Evolutionary conservation across 2,888 invertebrate species (phyloP), one percentile per base, ranked within the genome.

Genomic region (Lithophane semibrunnea): DNA sequence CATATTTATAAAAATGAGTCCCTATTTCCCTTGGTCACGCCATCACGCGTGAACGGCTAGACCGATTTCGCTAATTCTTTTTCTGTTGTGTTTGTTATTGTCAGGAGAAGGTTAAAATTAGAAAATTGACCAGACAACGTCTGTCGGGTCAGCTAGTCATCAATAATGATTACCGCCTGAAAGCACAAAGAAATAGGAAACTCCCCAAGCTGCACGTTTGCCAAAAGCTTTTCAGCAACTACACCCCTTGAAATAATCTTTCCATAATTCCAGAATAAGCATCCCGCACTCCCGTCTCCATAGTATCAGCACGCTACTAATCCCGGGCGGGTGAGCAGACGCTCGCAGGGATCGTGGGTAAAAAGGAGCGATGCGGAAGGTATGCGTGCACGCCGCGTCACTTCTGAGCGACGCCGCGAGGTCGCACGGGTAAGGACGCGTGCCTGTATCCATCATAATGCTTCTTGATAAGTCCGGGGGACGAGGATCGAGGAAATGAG

Each of bases 331-430:
- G 83, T 83, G 81, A 85, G 83, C 85, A 83, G 78, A 61, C 69
- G 61, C 79, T 73, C 58, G 72, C 69, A 70, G 83, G 60, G 79
- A 82, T 79, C 84, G 88, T 79, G 76, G 78, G 73, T 67, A 87
- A 88, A 88, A 88, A 88, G 72, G 47, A 67, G 64, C 77, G 52
- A 81, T 84, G 84, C 83, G 83, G 84, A 84, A 82, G 76, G 77
- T n/a, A 79, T 77, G 80, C 80, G 74, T 37, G 37, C 49, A 74
- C 73, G 73, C 66, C 75, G 74, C 76, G 66, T 71, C 75, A 60
- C 78, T 77, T 81, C 12, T 75, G 77, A 75, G 56, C 86, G 67
- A 61, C 73, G 69, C 81, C 83, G 75, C 86, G 21, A 47, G 16
- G 42, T 42, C 68, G 68, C 68, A 68, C 69, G 66, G 37, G 64